Evolutionary conservation across 2,888 invertebrate genomes (phyloP).

Genomic region (Thecocarcelia acutangulata): DNA sequence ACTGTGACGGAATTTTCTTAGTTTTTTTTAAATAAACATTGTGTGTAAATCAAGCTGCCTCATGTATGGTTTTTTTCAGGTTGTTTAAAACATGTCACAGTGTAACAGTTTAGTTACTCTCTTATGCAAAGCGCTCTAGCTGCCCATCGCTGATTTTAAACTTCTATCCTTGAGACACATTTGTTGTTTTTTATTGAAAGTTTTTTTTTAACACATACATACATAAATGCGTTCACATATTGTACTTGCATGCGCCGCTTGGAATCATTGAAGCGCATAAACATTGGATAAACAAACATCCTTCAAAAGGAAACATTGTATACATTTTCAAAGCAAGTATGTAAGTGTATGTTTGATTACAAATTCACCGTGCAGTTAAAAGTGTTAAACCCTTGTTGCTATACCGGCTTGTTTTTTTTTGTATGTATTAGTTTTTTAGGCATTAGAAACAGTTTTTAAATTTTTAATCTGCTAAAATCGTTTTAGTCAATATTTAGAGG

Average conservation of each 20-base stretch:
- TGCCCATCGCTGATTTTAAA: too few species aligned
- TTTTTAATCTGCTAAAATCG: constrained; percentile 81
- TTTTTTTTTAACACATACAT: constrained; percentile 13
- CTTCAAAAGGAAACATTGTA: constrained; percentile 35
- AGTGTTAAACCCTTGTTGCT: constrained; percentile 57
- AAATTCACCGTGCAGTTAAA: constrained; percentile 37
- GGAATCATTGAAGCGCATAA: constrained; percentile 79
- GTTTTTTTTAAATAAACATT: too few species aligned
- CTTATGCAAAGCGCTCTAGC: too few species aligned
- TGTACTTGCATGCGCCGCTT: constrained; percentile 58
- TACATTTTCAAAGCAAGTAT: constrained; percentile 45
- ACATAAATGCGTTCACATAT: constrained; percentile 6
- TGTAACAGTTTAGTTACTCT: too few species aligned
- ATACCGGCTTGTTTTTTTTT: constrained; percentile 73
- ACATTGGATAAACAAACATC: constrained; percentile 80
- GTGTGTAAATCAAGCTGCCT: too few species aligned
- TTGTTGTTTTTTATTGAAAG: constrained; percentile 60
- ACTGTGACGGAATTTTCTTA: too few species aligned
- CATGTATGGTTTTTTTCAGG: too few species aligned
- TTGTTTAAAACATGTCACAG: too few species aligned
- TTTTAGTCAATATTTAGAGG: constrained; percentile 81
- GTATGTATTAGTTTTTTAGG: constrained; percentile 35
- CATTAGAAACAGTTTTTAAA: constrained; percentile 51
- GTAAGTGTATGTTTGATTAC: not conserved
- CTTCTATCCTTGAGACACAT: constrained; percentile 38